Conservation (phyloP, 2,888 invertebrate species). For the Diachrysia chrysitis region DNA sequence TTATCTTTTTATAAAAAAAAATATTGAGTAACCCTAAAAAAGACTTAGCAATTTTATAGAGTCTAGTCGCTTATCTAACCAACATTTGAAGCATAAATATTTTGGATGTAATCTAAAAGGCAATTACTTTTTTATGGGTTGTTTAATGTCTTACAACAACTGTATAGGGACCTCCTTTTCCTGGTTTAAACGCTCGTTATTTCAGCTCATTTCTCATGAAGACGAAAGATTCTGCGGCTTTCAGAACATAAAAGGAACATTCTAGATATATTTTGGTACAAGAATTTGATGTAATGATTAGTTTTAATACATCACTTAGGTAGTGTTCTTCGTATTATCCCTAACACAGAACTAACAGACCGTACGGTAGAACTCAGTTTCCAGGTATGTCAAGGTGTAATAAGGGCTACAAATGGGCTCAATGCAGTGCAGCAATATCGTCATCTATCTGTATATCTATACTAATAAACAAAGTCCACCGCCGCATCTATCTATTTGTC, state of each 20-base stretch:
- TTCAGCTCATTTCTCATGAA: conserved; percentile 18
- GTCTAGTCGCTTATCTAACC: background rate
- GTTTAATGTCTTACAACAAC: conserved; percentile 16
- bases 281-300: no score
- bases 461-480: no score
- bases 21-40: background rate
- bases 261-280: background rate
- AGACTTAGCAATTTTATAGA: background rate
- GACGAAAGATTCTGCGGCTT: background rate
- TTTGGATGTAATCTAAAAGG: background rate
- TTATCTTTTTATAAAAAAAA: background rate
- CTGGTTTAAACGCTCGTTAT: conserved; percentile 13
- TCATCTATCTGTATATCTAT: no score
- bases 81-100: conserved; percentile 7
- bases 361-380: no score
- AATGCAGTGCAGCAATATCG: no score
- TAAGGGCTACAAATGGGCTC: no score
- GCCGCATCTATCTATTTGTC: no score
- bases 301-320: no score
- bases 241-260: background rate
- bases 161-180: background rate
- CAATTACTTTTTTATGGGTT: conserved; percentile 24
- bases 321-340: no score
- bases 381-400: no score
- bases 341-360: no score